Base-by-base conservation (phyloP, 1,140 invertebrate genomes). In the Drosophila repletoides region DNA sequence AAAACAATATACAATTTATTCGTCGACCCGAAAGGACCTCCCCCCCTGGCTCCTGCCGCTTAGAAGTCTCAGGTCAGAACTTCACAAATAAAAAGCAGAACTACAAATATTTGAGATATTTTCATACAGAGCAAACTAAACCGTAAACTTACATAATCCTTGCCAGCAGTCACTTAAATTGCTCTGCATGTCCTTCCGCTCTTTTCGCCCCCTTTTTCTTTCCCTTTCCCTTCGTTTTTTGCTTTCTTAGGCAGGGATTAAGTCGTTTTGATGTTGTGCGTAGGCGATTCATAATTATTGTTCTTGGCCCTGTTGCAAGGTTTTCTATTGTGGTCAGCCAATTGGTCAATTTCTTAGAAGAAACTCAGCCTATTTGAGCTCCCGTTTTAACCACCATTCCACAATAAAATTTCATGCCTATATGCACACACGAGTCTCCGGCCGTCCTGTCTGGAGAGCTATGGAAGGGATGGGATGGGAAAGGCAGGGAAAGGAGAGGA, bases 1-100 rank as follows among this genome's bases (percentile, higher is more conserved):
- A 88, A 88, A 76, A 67, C 74, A 88, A 84, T 81, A 88, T 73
- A 88, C 84, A 88, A 87, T 87, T 87, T 87, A 86, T 86, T 72
- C 74, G 21, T n/a, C 41, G 22, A 48, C 22, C 45, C 56, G 34
- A 41, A 24, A n/a, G 21, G 10, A 6, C 15, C 0, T 0, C 9
- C 10, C 15, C 15, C 26, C 15, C 14, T 5, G 9, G 0, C 15
- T 15, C 22, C 14, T 1, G n/a, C 17, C 21, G 14, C 2, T 17
- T 24, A 1, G n/a, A 21, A 0, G 10, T 7, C 21, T 41, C 33
- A 46, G 48, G 29, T 53, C 33, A 49, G n/a, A n/a, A 64, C 24
- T 21, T 29, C 55, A 61, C 51, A 65, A 79, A n/a, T n/a, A n/a
- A 77, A 74, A 77, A 61, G 65, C 67, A 66, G 45, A 67, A 76